A percentile compares a stretch with the other conserved stretches of the same genome.
phyloP scores from a whole-genome alignment of 2,888 invertebrate species.

The Xanthia icteritia region DNA sequence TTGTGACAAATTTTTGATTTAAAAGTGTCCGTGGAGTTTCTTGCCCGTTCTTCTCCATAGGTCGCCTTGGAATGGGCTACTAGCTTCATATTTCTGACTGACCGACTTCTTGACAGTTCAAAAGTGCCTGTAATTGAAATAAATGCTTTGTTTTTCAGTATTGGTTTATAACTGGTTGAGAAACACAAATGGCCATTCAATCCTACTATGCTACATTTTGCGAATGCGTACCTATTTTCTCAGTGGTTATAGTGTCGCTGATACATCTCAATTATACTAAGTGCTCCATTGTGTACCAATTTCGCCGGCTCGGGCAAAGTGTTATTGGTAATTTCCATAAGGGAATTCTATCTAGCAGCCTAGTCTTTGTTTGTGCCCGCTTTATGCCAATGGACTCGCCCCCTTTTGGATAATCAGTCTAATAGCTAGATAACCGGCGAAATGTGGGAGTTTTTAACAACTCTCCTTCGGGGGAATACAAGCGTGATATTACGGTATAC shows the following conservation, averaged over 20 bases:
- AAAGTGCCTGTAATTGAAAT: too few species aligned
- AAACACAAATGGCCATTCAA: background rate
- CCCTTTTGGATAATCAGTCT: background rate
- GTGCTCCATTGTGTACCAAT: constrained; percentile 32
- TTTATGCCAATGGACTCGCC: background rate
- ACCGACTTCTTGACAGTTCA: too few species aligned
- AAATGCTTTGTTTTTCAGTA: too few species aligned
- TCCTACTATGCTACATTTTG: background rate
- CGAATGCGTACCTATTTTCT: background rate
- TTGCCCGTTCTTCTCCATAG: too few species aligned
- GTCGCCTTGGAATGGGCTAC: too few species aligned
- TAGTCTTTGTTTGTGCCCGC: background rate
- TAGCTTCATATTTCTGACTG: too few species aligned
- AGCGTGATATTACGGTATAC: too few species aligned
- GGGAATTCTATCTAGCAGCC: background rate
- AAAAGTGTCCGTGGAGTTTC: too few species aligned
- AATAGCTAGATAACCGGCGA: background rate
- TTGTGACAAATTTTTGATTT: too few species aligned
- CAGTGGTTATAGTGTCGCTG: background rate
- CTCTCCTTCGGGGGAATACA: background rate
- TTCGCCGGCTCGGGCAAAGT: background rate
- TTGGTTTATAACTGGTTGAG: background rate
- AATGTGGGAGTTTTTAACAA: background rate
- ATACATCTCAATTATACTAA: constrained; percentile 11
- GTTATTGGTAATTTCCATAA: background rate